These are phyloP conservation scores for Calyptomena viridis DNA, from an alignment of 2,113 vertebrate species.

Conservation along the genomic window DNA sequence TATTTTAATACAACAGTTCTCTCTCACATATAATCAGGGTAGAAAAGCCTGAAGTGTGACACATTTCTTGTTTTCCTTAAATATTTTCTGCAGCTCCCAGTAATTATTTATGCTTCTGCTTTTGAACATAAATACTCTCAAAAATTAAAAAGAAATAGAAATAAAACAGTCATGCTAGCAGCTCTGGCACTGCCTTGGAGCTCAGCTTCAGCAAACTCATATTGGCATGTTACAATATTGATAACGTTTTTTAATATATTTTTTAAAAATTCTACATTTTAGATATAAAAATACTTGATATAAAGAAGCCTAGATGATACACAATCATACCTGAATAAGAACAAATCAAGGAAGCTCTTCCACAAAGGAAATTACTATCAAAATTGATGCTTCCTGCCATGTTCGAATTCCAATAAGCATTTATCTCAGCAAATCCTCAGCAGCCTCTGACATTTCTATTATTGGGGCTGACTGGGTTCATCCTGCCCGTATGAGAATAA, in stretches of 20 bases:
- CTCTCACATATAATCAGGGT: neutral
- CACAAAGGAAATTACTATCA: slow-evolving; percentile 30
- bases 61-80: neutral
- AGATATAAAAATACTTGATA: neutral
- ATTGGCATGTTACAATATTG: neutral
- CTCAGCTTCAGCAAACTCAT: neutral
- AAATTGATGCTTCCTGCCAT: slow-evolving; percentile 36
- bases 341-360: slow-evolving; percentile 9
- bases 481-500: slow-evolving; percentile 26
- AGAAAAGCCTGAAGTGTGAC: neutral
- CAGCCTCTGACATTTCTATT: slow-evolving; percentile 58
- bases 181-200: neutral
- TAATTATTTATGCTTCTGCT: neutral
- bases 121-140: neutral
- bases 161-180: neutral
- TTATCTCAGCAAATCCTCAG: slow-evolving; percentile 17
- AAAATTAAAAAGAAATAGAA: neutral
- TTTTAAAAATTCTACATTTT: neutral
- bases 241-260: neutral
- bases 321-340: neutral
- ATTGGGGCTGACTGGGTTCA: slow-evolving; percentile 48
- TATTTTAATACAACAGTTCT: neutral
- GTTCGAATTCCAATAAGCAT: slow-evolving; percentile 45
- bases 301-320: neutral
- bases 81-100: neutral